Percentiles rank a stretch among this genome's conserved stretches.
Conservation (phyloP, 2,113 vertebrate species). For the Ictalurus furcatus region DNA sequence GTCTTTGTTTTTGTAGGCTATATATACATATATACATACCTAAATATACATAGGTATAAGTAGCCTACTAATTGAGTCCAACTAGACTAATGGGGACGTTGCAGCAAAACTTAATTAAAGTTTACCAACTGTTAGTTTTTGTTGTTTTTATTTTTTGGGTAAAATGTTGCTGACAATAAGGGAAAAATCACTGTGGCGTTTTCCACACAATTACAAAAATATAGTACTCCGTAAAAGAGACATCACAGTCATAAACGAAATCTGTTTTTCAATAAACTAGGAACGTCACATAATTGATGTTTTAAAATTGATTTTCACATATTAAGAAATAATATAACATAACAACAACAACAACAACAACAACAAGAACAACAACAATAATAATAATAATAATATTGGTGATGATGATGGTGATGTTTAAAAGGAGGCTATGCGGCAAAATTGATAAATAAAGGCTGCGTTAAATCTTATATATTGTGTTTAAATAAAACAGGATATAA, state of each 20-base stretch:
- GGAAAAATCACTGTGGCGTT: not conserved
- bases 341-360: not conserved
- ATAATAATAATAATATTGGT: not conserved
- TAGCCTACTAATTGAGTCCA: not conserved
- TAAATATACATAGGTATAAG: not conserved
- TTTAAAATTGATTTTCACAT: not conserved
- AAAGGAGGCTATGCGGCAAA: not conserved
- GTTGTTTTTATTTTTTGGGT: not conserved
- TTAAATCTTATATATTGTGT: not conserved
- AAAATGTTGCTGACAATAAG: not conserved
- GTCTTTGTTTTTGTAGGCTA: too few relatives aligned
- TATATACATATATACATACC: too few relatives aligned
- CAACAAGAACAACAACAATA: not conserved
- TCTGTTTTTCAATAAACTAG: not conserved
- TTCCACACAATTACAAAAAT: not conserved
- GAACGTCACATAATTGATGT: not conserved
- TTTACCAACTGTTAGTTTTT: not conserved
- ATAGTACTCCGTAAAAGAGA: not conserved
- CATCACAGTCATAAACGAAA: not conserved
- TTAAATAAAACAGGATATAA: not conserved
- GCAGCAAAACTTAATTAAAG: not conserved
- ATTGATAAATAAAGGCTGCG: not conserved
- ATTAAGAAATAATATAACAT: not conserved
- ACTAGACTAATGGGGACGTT: not conserved
- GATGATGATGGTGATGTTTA: not conserved